Evolutionary conservation across 2,113 vertebrate genomes (phyloP).

Genomic region (Nanorana parkeri): DNA sequence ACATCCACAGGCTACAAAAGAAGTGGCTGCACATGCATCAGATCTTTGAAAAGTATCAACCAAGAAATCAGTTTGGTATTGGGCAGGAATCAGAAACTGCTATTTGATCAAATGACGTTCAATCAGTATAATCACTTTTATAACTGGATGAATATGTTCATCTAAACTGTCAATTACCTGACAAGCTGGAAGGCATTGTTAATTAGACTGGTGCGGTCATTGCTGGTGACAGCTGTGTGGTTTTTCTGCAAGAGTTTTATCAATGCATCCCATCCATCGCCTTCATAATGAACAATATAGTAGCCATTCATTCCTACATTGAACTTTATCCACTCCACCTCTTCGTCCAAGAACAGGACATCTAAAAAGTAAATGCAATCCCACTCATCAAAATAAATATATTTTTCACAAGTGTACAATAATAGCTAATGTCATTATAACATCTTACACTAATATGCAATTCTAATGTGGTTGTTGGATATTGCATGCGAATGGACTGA

Average conservation of each 20-base stretch:
- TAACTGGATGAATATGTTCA: not conserved
- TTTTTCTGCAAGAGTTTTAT: constrained; percentile 76
- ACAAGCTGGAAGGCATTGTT: constrained; percentile 88
- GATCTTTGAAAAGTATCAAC: no score
- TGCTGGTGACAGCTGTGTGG: constrained; percentile 80
- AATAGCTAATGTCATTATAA: no score
- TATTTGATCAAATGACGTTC: no score
- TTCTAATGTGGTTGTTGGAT: no score
- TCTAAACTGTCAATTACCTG: constrained; percentile 72
- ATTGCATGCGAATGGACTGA: no score
- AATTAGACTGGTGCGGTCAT: constrained; percentile 86
- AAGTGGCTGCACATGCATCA: no score
- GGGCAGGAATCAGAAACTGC: no score
- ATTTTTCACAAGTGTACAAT: no score
- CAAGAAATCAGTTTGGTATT: no score
- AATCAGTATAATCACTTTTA: no score
- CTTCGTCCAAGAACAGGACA: constrained; percentile 79
- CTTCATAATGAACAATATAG: constrained; percentile 90
- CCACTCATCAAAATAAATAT: not conserved
- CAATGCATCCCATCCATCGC: constrained; percentile 80
- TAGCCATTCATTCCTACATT: constrained; percentile 90
- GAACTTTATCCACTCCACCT: constrained; percentile 91
- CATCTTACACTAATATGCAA: no score
- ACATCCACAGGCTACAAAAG: no score
- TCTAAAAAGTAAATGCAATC: constrained; percentile 68